Percentiles rank a stretch among this genome's conserved stretches.
phyloP scores from a whole-genome alignment of 2,113 vertebrate genomes.

The Corythaeola cristata region DNA sequence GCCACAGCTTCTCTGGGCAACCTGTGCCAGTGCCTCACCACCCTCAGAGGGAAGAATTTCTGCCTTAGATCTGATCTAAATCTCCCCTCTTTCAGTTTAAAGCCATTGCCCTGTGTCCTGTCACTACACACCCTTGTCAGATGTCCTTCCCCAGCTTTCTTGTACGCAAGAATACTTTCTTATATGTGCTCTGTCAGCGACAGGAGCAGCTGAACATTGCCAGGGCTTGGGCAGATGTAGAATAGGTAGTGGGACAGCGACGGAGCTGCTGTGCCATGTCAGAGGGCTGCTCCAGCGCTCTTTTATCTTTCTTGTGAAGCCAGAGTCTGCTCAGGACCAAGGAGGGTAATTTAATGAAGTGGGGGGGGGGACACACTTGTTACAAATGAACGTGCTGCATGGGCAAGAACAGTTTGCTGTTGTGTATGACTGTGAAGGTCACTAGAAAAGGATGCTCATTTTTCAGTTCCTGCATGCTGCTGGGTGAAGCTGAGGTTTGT shows the following conservation, averaged over 20 bases:
- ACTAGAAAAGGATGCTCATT: slow-evolving; percentile 7
- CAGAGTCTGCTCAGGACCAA: neutral
- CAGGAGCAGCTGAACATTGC: neutral
- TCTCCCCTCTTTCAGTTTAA: no score
- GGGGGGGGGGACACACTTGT: neutral
- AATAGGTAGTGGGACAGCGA: neutral
- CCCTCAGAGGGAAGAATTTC: no score
- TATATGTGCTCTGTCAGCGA: neutral
- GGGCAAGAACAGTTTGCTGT: neutral
- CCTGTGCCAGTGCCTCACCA: no score
- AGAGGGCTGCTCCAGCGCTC: neutral
- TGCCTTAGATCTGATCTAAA: no score
- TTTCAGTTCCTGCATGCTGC: neutral
- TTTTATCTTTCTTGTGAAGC: neutral
- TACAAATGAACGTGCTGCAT: neutral
- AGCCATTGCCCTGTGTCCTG: no score
- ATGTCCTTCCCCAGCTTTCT: no score
- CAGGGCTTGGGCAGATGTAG: neutral
- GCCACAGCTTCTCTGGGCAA: no score
- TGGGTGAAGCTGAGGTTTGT: neutral
- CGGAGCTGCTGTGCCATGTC: neutral
- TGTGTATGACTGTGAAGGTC: neutral
- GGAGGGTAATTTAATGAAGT: neutral
- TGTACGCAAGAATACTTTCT: no score
- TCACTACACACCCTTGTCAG: no score